Evolutionary conservation across 1,140 invertebrate genomes (phyloP), one percentile per base, ranked within the genome.

Genomic region (Drosophila truncata): DNA sequence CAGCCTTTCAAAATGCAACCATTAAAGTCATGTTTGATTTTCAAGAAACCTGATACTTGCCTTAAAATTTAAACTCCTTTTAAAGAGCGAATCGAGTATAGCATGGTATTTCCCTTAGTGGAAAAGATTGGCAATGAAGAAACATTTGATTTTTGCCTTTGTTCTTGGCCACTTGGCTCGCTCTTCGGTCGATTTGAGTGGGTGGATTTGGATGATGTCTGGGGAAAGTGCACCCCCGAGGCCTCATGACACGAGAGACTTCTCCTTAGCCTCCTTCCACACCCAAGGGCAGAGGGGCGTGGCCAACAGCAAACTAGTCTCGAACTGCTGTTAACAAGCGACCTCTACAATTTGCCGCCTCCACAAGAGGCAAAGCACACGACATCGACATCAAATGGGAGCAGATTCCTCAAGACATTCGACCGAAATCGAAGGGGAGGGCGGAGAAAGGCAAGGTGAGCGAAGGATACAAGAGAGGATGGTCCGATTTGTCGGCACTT

Each of bases 281-380:
- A 33, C 65, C 71, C 47, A 62, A 73, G 69, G 69, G 39, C 69
- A 49, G 71, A 72, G 31, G 46, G 27, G 61, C 33, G 72, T 55
- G 72, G 35, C 39, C 33, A 46, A 44, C 29, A 39, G 66, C 50
- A 59, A 67, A 73, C 66, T 52, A 57, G 70, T 64, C 71, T 52
- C 71, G 4, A 75, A 74, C 70, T 74, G 72, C 65, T 77, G 74
- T 78, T 78, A 78, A 78, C 74, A 78, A 77, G 74, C 73, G 64
- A 78, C 74, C 73, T 77, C 54, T 42, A 41, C 74, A 77, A 75
- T 75, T 76, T 76, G 52, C 52, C 52, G 35, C 14, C 52, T 55
- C 35, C 35, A n/a, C 73, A 63, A 75, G 64, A 33, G 65, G 60
- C 44, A 13, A 61, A n/a, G 46, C 46, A n/a, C 67, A 72, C 70